Base-by-base conservation (phyloP, 2,113 vertebrate species). In the Enhydra lutris region DNA sequence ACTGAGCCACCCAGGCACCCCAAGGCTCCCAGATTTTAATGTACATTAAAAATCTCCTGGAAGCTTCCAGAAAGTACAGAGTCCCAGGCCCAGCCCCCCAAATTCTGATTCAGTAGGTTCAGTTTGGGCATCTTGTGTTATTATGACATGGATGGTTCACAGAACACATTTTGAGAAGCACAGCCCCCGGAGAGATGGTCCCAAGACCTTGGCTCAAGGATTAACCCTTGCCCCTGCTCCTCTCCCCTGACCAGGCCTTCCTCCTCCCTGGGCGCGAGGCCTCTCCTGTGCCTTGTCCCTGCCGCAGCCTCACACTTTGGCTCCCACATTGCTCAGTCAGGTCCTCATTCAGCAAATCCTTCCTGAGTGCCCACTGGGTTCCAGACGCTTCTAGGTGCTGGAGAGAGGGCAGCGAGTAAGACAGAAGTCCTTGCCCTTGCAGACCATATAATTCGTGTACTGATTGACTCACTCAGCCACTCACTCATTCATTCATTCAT, bases 111-210 rank as follows among this genome's bases (percentile, higher is more conserved):
- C 17, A 3, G 24, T 1, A 4, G 47, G 26, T 12, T 74, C 10
- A 5, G 39, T 9, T 73, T 26, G 6, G 71, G 34, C 6, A 2
- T 45, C 10, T 18, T 0, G 0, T 26, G 65, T 23, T 15, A 61
- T 0, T 10, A 15, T 2, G 89, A 13, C 26, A 13, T 1, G 4
- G 26, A 4, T 59, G 45, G n/a, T 45, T 73, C 9, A 1, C 0
- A 2, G 47, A 26, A 50, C 63, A 18, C 23, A 29, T 39, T 61
- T 47, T 34, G n/a, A 81, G 55, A 36, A 81, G 31, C 9, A 3
- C 10, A n/a, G 6, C 39, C 21, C 14, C 34, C 31, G 34, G 42
- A 71, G 24, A 65, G 57, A 50, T 2, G 8, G 36, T 4, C 23
- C 45, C 7, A 13, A 6, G n/a, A 45, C 36, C 13, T 1, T 0